Evolutionary conservation across 2,113 vertebrate genomes (phyloP).

Genomic region (Dipodomys merriami): DNA sequence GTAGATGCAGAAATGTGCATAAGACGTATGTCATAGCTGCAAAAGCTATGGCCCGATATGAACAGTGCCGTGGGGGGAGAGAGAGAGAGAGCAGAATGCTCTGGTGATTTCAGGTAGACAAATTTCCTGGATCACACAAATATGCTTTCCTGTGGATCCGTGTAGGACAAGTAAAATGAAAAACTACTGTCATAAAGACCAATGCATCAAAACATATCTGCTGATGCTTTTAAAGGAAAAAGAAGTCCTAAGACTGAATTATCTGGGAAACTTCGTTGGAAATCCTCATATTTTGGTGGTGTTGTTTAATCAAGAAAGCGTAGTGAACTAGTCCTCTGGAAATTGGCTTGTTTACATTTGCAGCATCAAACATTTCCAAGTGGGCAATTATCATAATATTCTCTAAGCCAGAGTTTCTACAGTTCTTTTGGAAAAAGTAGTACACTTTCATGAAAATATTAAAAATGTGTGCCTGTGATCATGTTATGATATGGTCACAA

Average conservation of each 20-base stretch:
- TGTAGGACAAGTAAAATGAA: background rate
- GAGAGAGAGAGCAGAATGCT: background rate
- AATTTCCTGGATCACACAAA: background rate
- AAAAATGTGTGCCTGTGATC: background rate
- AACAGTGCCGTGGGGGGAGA: accelerated
- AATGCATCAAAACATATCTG: background rate
- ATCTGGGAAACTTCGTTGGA: background rate
- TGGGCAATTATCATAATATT: background rate
- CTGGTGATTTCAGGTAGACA: background rate
- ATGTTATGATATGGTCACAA: background rate
- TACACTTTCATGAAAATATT: background rate
- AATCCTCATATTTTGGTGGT: background rate
- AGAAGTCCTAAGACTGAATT: background rate
- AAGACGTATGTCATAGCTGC: background rate
- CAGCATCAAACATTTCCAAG: background rate
- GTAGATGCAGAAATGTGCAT: background rate
- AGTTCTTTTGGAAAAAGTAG: background rate
- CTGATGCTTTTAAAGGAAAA: background rate
- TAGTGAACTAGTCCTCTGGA: background rate
- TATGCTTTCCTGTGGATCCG: background rate
- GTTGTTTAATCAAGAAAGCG: background rate
- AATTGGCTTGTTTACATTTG: background rate
- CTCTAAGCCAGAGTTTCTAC: background rate
- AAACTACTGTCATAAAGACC: background rate
- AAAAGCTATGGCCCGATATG: background rate